Evolutionary conservation across 1,140 invertebrate species (phyloP).

Genomic region (Rhizoglyphus robini): DNA sequence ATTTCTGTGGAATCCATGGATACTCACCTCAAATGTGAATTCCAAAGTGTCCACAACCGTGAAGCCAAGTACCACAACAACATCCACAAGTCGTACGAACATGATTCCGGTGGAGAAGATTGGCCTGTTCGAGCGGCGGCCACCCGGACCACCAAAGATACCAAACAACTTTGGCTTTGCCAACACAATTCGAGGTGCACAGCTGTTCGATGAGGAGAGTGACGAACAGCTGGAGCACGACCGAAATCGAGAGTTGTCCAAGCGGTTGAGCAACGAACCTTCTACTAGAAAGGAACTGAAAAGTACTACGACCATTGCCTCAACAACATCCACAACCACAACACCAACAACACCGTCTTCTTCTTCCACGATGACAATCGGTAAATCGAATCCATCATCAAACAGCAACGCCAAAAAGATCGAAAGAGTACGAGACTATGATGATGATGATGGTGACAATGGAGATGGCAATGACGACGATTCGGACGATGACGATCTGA

Average conservation of each 20-base stretch:
- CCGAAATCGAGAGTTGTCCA: background rate
- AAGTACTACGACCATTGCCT: no score
- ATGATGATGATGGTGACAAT: conserved; percentile 1
- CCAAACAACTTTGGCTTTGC: conserved; percentile 16
- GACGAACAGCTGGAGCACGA: background rate
- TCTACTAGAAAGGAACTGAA: background rate
- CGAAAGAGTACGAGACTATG: background rate
- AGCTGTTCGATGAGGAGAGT: background rate
- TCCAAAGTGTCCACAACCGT: background rate
- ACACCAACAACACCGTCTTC: background rate
- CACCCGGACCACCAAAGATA: conserved; percentile 17
- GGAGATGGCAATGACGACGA: background rate
- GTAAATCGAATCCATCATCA: background rate
- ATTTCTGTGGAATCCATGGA: background rate
- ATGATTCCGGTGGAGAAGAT: background rate
- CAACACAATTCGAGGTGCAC: background rate
- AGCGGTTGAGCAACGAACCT: background rate
- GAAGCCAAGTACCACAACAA: background rate
- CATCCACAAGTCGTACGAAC: no score
- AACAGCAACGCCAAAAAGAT: no score
- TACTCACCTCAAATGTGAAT: background rate
- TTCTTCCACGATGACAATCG: background rate
- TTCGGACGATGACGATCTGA: background rate
- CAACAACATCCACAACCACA: background rate
- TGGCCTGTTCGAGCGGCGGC: background rate